Evolutionary conservation across 2,888 invertebrate species (phyloP).

Genomic region (Odontocerum albicorne): DNA sequence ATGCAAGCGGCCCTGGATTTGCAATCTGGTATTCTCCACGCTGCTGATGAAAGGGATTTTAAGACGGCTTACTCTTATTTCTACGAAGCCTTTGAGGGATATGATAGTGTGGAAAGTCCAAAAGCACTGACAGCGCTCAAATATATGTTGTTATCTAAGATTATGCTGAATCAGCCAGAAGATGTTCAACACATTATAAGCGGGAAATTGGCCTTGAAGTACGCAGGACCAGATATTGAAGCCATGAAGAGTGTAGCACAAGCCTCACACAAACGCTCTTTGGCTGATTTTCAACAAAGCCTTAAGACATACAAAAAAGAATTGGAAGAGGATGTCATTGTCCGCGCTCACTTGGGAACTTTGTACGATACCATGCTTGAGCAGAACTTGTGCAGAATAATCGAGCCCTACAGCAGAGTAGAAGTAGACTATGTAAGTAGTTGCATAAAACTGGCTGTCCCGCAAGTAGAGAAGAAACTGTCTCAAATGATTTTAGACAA

Average conservation of each 20-base stretch:
- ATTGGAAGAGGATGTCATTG: slow-evolving; percentile 94
- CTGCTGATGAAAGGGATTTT: slow-evolving; percentile 99
- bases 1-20: slow-evolving; percentile 97
- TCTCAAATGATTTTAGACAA: slow-evolving; percentile 99
- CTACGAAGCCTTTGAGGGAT: slow-evolving; percentile 99
- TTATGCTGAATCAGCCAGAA: slow-evolving; percentile 96
- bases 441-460: slow-evolving; percentile 85
- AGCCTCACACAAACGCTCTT: slow-evolving; percentile 93
- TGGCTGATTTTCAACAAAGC: slow-evolving; percentile 94
- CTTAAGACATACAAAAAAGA: slow-evolving; percentile 85
- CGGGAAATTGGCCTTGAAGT: slow-evolving; percentile 95
- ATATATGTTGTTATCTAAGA: slow-evolving; percentile 98
- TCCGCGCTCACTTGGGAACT: slow-evolving; percentile 94
- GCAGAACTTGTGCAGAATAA: slow-evolving; percentile 97
- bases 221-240: slow-evolving; percentile 93
- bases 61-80: slow-evolving; percentile 99
- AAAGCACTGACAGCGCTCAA: slow-evolving; percentile 95
- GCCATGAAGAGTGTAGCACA: slow-evolving; percentile 98
- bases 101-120: slow-evolving; percentile 89
- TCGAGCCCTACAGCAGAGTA: slow-evolving; percentile 97
- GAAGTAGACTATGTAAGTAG: slow-evolving; percentile 92
- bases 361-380: slow-evolving; percentile 98
- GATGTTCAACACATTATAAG: slow-evolving; percentile 94
- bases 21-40: slow-evolving; percentile 97
- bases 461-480: slow-evolving; percentile 95